A percentile compares a stretch with the other conserved stretches of the same genome.
These are phyloP conservation scores for Gallinago stenura DNA, from an alignment of 2,797 vertebrate species.

Conservation along the genomic window DNA sequence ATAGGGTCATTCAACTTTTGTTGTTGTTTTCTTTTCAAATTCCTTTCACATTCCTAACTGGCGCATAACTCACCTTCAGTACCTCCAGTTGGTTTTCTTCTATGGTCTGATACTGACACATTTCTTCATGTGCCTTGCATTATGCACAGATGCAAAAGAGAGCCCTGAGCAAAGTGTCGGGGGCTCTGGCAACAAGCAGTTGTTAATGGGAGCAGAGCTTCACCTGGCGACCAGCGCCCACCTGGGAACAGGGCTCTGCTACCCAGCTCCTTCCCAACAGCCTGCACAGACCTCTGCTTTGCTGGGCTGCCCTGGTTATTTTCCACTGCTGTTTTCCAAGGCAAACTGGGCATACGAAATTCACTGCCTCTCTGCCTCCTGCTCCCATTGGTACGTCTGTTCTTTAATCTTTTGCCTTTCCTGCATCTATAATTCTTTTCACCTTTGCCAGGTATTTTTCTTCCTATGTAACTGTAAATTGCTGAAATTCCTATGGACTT, in stretches of 20 bases:
- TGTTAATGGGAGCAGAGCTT: neutral
- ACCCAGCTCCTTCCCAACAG: neutral
- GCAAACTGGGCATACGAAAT: neutral
- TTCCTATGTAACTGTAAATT: neutral
- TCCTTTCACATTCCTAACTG: neutral
- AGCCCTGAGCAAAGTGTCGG: neutral
- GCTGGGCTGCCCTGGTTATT: neutral
- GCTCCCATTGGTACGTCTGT: neutral
- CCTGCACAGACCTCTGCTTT: neutral
- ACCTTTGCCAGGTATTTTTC: neutral
- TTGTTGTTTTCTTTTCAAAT: neutral
- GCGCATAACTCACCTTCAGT: neutral
- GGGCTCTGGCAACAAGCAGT: neutral
- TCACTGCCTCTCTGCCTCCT: neutral
- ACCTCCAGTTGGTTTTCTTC: neutral
- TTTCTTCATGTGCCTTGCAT: neutral
- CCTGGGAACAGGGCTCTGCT: neutral
- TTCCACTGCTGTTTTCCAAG: neutral
- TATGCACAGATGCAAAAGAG: neutral
- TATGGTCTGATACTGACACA: neutral
- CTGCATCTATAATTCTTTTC: neutral
- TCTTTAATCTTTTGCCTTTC: neutral
- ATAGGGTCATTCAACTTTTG: neutral
- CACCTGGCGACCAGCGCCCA: rapidly evolving
- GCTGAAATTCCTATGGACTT: neutral